A percentile compares a stretch with the other conserved stretches of the same genome.
phyloP scores from a whole-genome alignment of 2,888 invertebrate species.

The Melikaiella ostensackeni region DNA sequence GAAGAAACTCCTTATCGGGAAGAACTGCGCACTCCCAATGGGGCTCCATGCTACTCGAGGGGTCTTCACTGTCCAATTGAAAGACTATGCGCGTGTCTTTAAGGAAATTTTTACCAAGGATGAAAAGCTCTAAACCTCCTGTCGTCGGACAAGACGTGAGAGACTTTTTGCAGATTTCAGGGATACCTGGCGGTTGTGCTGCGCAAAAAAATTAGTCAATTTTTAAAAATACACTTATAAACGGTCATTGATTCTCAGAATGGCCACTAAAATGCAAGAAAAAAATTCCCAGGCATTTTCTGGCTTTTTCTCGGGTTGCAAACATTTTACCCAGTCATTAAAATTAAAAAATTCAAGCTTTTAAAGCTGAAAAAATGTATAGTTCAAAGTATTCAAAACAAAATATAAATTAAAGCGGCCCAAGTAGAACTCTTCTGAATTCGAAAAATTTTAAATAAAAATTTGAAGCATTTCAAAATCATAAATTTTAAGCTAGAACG shows the following conservation, averaged over 20 bases:
- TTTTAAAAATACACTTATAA: neutral
- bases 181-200: constrained; percentile 95
- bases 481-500: too few relatives aligned
- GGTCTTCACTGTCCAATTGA: constrained; percentile 78
- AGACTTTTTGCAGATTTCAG: constrained; percentile 94
- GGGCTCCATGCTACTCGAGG: constrained; percentile 79
- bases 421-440: too few relatives aligned
- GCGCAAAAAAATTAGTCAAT: constrained; percentile 43
- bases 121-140: constrained; percentile 91
- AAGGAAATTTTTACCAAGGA: constrained; percentile 94
- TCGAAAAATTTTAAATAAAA: too few relatives aligned
- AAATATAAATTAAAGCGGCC: too few relatives aligned
- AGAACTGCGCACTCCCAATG: constrained; percentile 90
- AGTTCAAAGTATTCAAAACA: too few relatives aligned
- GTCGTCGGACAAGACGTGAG: constrained; percentile 87
- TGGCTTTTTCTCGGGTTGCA: too few relatives aligned
- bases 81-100: constrained; percentile 93
- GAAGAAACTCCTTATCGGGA: constrained; percentile 93
- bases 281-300: too few relatives aligned
- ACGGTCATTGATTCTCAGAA: neutral
- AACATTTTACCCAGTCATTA: too few relatives aligned
- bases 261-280: too few relatives aligned
- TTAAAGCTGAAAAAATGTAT: too few relatives aligned
- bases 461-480: too few relatives aligned
- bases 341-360: too few relatives aligned